Percentiles rank a stretch among this genome's conserved stretches.
Conservation (phyloP, 2,113 vertebrate species). For the Australoheros scitulus region DNA sequence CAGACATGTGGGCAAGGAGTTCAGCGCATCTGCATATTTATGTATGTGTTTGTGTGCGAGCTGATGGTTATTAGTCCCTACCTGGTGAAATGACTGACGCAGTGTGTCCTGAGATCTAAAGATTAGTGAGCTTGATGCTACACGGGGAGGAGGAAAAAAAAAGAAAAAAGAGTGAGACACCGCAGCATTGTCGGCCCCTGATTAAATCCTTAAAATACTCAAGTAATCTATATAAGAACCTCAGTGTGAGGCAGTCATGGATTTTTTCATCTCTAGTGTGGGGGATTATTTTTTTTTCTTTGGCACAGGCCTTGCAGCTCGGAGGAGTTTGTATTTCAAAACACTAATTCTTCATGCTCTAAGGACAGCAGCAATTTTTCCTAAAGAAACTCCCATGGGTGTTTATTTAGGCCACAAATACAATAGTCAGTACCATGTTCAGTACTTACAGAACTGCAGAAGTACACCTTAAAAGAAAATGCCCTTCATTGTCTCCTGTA, state of each 20-base stretch:
- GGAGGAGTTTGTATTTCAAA: conserved; percentile 49
- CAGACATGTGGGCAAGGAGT: conserved; percentile 27
- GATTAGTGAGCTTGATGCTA: conserved; percentile 2
- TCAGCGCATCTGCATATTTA: conserved; percentile 43
- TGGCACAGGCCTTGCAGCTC: conserved; percentile 30
- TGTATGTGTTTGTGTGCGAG: not conserved
- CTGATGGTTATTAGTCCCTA: conserved; percentile 23
- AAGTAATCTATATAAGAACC: conserved; percentile 60
- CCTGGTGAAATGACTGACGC: conserved; percentile 32
- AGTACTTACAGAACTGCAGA: conserved; percentile 30
- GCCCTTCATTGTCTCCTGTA: not conserved
- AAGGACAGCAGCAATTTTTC: conserved; percentile 42
- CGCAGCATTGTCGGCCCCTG: conserved; percentile 20
- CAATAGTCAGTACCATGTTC: conserved; percentile 1
- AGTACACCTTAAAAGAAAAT: conserved; percentile 8
- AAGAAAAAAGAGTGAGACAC: not conserved
- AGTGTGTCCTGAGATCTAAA: not conserved
- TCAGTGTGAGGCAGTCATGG: conserved; percentile 2
- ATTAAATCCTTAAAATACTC: conserved; percentile 70
- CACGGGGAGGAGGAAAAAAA: not conserved
- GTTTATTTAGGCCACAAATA: conserved; percentile 55
- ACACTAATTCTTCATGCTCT: conserved; percentile 60
- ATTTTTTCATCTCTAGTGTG: not conserved
- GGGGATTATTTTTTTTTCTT: conserved; percentile 45
- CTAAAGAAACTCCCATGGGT: conserved; percentile 41